Base-by-base conservation (phyloP, 1,140 invertebrate genomes). In the Scaptomyza pallida region DNA sequence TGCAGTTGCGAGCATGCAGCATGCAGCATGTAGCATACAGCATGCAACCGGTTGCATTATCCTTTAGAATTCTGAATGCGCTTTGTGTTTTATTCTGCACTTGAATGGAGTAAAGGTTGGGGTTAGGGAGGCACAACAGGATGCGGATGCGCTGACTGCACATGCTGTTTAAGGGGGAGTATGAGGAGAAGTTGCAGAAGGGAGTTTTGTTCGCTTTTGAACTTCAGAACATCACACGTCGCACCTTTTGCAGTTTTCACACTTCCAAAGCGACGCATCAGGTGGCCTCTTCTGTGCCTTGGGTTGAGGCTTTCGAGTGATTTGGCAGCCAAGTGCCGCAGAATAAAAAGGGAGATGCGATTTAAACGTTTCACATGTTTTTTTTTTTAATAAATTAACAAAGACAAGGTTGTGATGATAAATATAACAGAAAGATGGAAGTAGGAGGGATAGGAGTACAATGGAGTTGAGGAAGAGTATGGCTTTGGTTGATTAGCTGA, bases 241-340 rank as follows among this genome's bases (percentile, higher is more conserved):
- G 65, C 51, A 54, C 62, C 68, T 70, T 78, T 72, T 79, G 72
- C 83, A 88, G 83, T 82, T 89, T 82, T 83, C 62, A 57, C 83
- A 78, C 72, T 76, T 70, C 48, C 48, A 6, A 44, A 17, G 13
- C 9, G 35, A 37, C 44, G 48, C 44, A 73, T 69, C 63, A 78
- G 56, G 63, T 63, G 48, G 21, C 26, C 61, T 33, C 47, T 78
- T 37, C 3, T 72, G 21, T 3, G 33, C 0, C 0, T n/a, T 12
- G 33, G 33, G 33, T n/a, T 12, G 4, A 12, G 33, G 12, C 15
- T 15, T 15, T 54, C 48, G 17, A 52, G 40, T 60, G 30, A 63
- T 74, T 69, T 59, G 55, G 45, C 40, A 6, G 33, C 33, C 61
- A 71, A 55, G 54, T 30, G 40, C 5, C 21, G 30, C 48, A 44